Conservation (phyloP, 2,113 vertebrate species). For the Cyprinus carpio region DNA sequence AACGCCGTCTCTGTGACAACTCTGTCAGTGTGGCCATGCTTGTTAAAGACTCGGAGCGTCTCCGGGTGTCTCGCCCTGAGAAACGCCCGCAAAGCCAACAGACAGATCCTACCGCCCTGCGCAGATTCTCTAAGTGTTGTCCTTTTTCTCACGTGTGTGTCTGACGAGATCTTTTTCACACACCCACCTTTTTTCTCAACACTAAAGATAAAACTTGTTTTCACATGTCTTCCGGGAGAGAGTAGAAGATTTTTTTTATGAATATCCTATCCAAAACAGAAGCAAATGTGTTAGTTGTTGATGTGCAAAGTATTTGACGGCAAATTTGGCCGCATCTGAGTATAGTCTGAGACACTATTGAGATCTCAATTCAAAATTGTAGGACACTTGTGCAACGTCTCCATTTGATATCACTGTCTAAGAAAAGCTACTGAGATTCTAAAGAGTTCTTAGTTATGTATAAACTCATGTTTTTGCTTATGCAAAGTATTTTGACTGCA, state of each 20-base stretch:
- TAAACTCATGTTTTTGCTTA: neutral
- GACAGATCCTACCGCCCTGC: neutral
- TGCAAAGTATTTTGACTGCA: too few relatives aligned
- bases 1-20: neutral
- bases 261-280: neutral
- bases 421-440: too few relatives aligned
- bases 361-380: neutral
- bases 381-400: too few relatives aligned
- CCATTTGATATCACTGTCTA: too few relatives aligned
- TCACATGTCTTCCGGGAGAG: neutral
- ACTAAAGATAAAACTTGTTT: constrained; percentile 29
- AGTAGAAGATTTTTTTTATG: neutral
- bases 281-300: neutral
- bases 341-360: neutral
- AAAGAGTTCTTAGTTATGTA: neutral
- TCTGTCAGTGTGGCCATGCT: neutral
- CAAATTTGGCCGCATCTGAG: too few relatives aligned
- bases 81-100: neutral
- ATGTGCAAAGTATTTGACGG: neutral
- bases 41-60: constrained; percentile 5
- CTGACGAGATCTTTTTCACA: constrained; percentile 8
- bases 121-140: neutral
- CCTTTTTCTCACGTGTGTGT: neutral
- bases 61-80: neutral
- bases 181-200: constrained; percentile 17